A percentile compares a stretch with the other conserved stretches of the same genome.
Conservation (phyloP, 2,797 vertebrate genomes). For the Rhinella marina region DNA sequence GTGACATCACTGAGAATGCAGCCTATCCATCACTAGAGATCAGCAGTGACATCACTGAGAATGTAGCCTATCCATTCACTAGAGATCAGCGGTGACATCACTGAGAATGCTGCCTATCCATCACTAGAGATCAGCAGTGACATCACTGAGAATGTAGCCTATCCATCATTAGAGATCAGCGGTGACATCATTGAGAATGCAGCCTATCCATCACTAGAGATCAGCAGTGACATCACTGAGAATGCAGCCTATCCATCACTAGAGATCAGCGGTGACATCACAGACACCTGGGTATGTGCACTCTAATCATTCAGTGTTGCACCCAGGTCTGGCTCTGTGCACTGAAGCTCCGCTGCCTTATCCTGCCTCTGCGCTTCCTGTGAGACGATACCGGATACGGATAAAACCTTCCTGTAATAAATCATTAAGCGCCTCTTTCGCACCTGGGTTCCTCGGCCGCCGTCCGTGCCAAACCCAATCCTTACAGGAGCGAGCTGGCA, state of each 20-base stretch:
- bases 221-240: background rate
- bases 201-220: background rate
- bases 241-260: no score
- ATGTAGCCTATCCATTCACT: no score
- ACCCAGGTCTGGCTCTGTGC: no score
- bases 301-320: background rate
- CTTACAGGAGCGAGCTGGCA: background rate
- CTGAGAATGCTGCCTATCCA: no score
- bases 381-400: background rate
- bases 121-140: no score
- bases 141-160: no score
- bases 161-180: background rate
- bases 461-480: background rate
- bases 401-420: slow-evolving; percentile 21
- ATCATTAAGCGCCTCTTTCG: slow-evolving; percentile 16
- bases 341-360: background rate
- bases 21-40: no score
- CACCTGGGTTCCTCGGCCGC: slow-evolving; percentile 17
- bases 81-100: no score
- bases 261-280: no score
- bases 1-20: no score
- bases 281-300: background rate
- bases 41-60: no score
- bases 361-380: background rate
- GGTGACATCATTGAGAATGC: background rate